These are phyloP conservation scores for Cerastoderma edule DNA, from an alignment of 2,888 invertebrate genomes.

Conservation along the genomic window DNA sequence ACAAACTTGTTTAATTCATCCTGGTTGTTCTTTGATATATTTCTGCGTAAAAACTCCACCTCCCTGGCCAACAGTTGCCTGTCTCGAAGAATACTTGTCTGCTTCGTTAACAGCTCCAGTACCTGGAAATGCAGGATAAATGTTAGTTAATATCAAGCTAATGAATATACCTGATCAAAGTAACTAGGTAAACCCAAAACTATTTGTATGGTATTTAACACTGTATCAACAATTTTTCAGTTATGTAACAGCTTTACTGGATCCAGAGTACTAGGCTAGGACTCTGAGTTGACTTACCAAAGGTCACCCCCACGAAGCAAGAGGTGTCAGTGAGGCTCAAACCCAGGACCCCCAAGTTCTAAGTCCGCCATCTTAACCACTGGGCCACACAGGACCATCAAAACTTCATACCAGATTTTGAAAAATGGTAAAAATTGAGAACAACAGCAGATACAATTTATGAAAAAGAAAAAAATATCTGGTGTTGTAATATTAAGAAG, in stretches of 20 bases:
- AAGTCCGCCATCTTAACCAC: no score
- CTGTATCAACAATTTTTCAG: background rate
- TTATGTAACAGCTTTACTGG: no score
- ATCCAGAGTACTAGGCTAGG: no score
- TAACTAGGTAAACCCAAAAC: background rate
- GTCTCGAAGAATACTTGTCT: slow-evolving; percentile 76
- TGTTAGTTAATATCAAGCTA: background rate
- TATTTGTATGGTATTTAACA: background rate
- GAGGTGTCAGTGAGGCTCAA: no score
- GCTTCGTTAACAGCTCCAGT: slow-evolving; percentile 77
- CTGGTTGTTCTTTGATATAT: slow-evolving; percentile 70
- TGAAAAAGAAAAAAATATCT: no score
- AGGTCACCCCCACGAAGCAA: no score
- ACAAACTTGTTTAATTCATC: slow-evolving; percentile 69
- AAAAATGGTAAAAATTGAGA: no score
- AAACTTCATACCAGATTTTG: background rate
- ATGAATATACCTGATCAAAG: background rate
- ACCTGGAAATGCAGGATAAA: slow-evolving; percentile 64
- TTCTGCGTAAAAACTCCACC: slow-evolving; percentile 80
- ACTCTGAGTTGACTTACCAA: no score
- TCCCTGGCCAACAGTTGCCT: slow-evolving; percentile 79
- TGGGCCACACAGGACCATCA: no score
- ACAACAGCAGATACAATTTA: no score
- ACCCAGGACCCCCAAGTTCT: no score
- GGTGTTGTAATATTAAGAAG: no score